Base-by-base conservation (phyloP, 2,113 vertebrate species). In the Bos taurus region DNA sequence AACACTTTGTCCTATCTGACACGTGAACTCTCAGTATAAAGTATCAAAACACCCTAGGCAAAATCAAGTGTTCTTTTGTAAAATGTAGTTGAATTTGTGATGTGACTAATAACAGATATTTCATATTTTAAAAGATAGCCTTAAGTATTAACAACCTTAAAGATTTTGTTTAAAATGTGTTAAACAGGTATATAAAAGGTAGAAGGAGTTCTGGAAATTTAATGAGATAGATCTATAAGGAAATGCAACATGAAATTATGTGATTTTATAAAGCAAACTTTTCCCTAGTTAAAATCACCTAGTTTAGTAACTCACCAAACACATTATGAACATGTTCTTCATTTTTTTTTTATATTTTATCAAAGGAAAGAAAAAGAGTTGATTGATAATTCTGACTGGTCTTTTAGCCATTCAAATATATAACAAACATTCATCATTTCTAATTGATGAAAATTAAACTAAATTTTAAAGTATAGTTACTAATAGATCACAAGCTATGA, bases 351-450 rank as follows among this genome's bases (percentile, higher is more conserved):
- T 95, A 0, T 88, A 54, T 94, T 95, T 96, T 94, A 2, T 94
- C 26, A 81, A 81, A 64, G 36, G 28, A 59, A 94, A 43, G 30
- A 50, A 59, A 82, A 96, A 93, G 52, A 92, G 25, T 62, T 96
- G 92, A 91, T 54, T 92, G 52, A 59, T 59, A 88, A 78, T 94
- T 54, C 30, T 95, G 52, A 92, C 82, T 77, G 67, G n/a, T 86
- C 85, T 88, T 90, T 90, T 97, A 94, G 48, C n/a, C 88, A 94
- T 95, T 93, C 95, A 97, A 64, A 86, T 95, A 59, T 82, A 46
- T 87, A 96, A 62, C n/a, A 97, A 98, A 90, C 59, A 95, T 77
- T 94, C 85, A 91, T 87, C 60, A 95, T 94, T 97, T 94, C 90
- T 97, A 97, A 94, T 82, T 88, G 64, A 67, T 56, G 90, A 90